Conservation (phyloP, 2,113 vertebrate genomes). For the Lates calcarifer region DNA sequence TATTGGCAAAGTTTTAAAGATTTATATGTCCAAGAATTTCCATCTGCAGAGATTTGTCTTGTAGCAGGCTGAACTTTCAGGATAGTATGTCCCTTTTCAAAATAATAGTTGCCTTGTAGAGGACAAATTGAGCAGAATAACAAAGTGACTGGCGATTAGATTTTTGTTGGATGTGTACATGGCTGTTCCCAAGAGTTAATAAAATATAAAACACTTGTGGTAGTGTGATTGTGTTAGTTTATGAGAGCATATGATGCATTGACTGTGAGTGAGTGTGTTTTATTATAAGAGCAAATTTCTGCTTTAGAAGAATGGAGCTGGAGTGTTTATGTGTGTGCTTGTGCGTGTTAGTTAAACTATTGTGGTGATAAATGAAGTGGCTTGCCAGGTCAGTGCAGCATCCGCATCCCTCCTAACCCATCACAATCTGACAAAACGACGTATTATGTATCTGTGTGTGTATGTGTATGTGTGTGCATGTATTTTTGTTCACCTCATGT, state of each 20-base stretch:
- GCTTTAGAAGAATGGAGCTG: neutral
- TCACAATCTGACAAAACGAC: conserved; percentile 37
- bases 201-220: neutral
- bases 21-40: conserved; percentile 26
- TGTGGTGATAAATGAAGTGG: conserved; percentile 29
- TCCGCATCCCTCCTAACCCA: conserved; percentile 34
- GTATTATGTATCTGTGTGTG: neutral
- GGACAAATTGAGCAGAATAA: conserved; percentile 5
- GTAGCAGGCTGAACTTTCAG: conserved; percentile 16
- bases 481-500: neutral
- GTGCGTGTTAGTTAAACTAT: neutral
- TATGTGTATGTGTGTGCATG: conserved; percentile 15
- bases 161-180: neutral
- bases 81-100: conserved; percentile 16
- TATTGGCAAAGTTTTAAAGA: conserved; percentile 22
- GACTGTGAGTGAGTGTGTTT: neutral
- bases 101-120: conserved; percentile 10
- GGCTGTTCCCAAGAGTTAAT: neutral
- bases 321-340: neutral
- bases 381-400: conserved; percentile 30
- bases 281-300: neutral
- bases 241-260: neutral
- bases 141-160: neutral
- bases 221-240: neutral
- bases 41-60: conserved; percentile 48